A percentile compares a stretch with the other conserved stretches of the same genome.
Conservation (phyloP, 2,797 vertebrate species). For the Sphenopsis melanotis region DNA sequence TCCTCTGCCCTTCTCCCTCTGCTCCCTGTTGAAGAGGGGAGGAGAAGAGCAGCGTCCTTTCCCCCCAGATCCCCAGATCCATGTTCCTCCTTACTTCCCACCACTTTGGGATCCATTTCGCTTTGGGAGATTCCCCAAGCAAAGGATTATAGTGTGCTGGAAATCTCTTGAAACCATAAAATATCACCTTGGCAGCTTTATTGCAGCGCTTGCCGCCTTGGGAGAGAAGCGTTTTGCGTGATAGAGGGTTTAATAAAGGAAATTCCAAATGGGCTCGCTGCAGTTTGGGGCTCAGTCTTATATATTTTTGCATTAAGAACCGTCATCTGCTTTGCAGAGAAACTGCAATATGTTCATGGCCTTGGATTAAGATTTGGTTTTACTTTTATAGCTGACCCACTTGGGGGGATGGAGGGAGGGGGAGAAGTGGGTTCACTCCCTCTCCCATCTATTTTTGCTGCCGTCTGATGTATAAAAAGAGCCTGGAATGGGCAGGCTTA, state of each 20-base stretch:
- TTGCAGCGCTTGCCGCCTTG: slow-evolving; percentile 55
- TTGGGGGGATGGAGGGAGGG: slow-evolving; percentile 59
- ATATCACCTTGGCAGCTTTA: slow-evolving; percentile 71
- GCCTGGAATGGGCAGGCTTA: slow-evolving; percentile 56
- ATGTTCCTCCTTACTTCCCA: background rate
- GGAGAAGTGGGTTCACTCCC: slow-evolving; percentile 59
- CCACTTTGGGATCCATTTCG: slow-evolving; percentile 18
- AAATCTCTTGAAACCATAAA: slow-evolving; percentile 73
- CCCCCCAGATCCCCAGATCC: background rate
- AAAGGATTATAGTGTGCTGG: slow-evolving; percentile 59
- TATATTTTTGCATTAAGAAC: slow-evolving; percentile 64
- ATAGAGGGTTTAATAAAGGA: slow-evolving; percentile 67
- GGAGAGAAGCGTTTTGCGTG: slow-evolving; percentile 66
- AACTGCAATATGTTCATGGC: slow-evolving; percentile 65
- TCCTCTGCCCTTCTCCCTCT: background rate
- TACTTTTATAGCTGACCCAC: slow-evolving; percentile 66
- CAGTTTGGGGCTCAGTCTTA: slow-evolving; percentile 64
- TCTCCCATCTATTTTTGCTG: slow-evolving; percentile 61
- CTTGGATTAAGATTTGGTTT: slow-evolving; percentile 68
- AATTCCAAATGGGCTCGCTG: slow-evolving; percentile 65
- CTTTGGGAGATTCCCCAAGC: slow-evolving; percentile 63
- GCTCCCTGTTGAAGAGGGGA: background rate
- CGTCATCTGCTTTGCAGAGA: slow-evolving; percentile 67
- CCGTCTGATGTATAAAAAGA: slow-evolving; percentile 60
- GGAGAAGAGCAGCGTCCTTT: background rate